Percentiles rank a stretch among this genome's conserved stretches.
phyloP scores from a whole-genome alignment of 1,140 invertebrate species.

The Drosophila pseudoananassae region DNA sequence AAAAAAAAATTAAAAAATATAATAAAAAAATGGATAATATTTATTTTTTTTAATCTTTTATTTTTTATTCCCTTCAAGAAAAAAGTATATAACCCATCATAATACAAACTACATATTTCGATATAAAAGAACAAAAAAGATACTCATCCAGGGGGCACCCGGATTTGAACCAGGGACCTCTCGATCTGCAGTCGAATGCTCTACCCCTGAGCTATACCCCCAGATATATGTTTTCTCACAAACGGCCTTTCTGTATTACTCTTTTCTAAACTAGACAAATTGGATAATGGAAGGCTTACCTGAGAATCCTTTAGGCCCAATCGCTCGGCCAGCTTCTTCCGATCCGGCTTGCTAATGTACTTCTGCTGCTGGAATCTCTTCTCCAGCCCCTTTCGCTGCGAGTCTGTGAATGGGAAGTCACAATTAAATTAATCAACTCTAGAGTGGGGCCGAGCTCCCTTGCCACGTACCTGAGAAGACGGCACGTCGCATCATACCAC shows the following conservation, averaged over 20 bases:
- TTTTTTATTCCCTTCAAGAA: too few relatives aligned
- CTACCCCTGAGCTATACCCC: slow-evolving; percentile 94
- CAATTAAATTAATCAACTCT: slow-evolving; percentile 9
- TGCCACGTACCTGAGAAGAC: slow-evolving; percentile 87
- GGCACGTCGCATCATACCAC: slow-evolving; percentile 97
- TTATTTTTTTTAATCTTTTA: too few relatives aligned
- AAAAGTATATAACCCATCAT: too few relatives aligned
- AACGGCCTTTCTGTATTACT: too few relatives aligned
- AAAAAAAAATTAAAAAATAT: too few relatives aligned
- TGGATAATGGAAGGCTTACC: slow-evolving; percentile 85
- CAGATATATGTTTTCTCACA: background rate
- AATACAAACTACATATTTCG: too few relatives aligned
- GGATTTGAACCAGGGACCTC: slow-evolving; percentile 97
- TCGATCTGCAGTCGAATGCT: slow-evolving; percentile 95
- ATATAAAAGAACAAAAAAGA: background rate
- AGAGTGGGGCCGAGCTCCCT: background rate
- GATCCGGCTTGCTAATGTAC: slow-evolving; percentile 98
- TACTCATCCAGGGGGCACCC: slow-evolving; percentile 90
- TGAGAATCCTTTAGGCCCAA: slow-evolving; percentile 97
- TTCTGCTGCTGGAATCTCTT: slow-evolving; percentile 98
- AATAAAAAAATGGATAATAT: too few relatives aligned
- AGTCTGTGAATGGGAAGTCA: slow-evolving; percentile 89
- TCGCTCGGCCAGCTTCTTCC: slow-evolving; percentile 97
- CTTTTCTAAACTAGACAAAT: too few relatives aligned
- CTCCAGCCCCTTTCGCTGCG: slow-evolving; percentile 97